phyloP scores from a whole-genome alignment of 37 sponge, comb jelly and placozoan genomes.

The Spongilla lacustris region DNA sequence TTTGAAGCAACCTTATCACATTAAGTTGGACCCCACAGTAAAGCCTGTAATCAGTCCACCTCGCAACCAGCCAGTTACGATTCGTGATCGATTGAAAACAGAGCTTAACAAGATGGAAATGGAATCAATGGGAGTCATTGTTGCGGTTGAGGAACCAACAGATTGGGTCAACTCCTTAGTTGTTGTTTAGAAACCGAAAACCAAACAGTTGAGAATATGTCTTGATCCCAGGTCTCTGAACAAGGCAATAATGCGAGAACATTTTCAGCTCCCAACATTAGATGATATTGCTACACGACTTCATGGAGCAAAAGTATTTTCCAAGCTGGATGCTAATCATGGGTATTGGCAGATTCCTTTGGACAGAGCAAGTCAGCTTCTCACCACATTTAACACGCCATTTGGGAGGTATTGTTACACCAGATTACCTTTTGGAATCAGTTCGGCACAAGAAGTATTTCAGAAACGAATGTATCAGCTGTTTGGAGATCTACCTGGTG shows the following conservation, averaged over 20 bases:
- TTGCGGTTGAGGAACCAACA: conserved; percentile 38
- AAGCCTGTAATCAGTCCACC: conserved; percentile 49
- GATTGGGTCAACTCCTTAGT: conserved; percentile 46
- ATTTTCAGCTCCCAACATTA: conserved; percentile 31
- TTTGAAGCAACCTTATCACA: conserved; percentile 45
- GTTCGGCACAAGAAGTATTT: conserved; percentile 54
- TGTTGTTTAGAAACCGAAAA: conserved; percentile 8
- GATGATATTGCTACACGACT: conserved; percentile 46
- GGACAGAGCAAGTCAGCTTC: conserved; percentile 6
- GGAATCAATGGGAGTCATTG: conserved; percentile 7
- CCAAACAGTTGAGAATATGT: conserved; percentile 27
- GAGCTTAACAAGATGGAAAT: background rate
- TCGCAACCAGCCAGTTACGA: conserved; percentile 39
- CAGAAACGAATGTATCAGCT: conserved; percentile 46
- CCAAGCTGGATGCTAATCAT: conserved; percentile 30
- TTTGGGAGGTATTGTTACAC: conserved; percentile 22
- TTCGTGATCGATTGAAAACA: conserved; percentile 25
- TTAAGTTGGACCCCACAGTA: conserved; percentile 24
- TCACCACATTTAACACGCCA: conserved; percentile 70
- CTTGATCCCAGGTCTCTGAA: conserved; percentile 51
- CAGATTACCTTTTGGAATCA: conserved; percentile 56
- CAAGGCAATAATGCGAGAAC: conserved; percentile 24
- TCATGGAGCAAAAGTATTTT: conserved; percentile 46
- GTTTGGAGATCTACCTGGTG: conserved; percentile 31
- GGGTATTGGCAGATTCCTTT: conserved; percentile 67